These are phyloP conservation scores for Rhabdophis nuchalis DNA, from an alignment of 2,797 vertebrate genomes.

Conservation along the genomic window DNA sequence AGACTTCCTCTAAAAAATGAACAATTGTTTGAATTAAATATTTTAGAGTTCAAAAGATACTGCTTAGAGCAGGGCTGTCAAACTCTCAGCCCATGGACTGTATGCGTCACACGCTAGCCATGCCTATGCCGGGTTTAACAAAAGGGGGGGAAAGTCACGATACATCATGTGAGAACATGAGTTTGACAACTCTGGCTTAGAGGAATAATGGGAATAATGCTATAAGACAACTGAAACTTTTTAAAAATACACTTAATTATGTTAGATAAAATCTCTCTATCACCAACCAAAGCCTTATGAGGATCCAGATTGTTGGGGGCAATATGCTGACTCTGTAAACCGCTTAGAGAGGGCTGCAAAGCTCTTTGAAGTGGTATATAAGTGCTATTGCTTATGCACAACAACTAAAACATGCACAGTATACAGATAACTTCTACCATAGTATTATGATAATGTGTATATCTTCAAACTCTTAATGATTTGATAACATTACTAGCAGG, in stretches of 20 bases:
- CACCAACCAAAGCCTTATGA: background rate
- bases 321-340: too few relatives aligned
- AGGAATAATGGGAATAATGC: background rate
- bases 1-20: background rate
- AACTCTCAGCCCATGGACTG: accelerated
- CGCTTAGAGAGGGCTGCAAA: too few relatives aligned
- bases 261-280: background rate
- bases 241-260: background rate
- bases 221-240: background rate
- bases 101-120: too few relatives aligned
- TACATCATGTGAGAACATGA: too few relatives aligned
- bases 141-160: too few relatives aligned
- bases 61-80: background rate
- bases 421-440: background rate
- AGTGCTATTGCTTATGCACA: background rate
- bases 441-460: background rate
- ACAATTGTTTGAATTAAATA: background rate
- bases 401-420: background rate
- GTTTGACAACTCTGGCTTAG: too few relatives aligned
- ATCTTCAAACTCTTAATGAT: background rate
- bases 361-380: too few relatives aligned
- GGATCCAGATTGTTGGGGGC: too few relatives aligned
- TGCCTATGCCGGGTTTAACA: too few relatives aligned
- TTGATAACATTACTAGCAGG: background rate
- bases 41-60: background rate